Evolutionary conservation across 2,797 vertebrate genomes (phyloP), one percentile per base, ranked within the genome.

Genomic region (Botia kubotai): DNA sequence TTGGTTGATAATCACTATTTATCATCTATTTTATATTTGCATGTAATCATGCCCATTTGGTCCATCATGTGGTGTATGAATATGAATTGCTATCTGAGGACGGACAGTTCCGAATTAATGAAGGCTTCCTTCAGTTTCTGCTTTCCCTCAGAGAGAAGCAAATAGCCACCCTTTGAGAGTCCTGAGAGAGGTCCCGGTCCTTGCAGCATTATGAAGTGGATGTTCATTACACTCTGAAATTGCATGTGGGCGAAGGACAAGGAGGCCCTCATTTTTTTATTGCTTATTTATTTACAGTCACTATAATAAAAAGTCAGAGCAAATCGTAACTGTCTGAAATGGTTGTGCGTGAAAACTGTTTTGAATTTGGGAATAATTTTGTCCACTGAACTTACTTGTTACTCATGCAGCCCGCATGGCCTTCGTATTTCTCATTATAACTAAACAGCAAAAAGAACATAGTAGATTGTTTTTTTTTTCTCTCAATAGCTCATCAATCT

Each of bases 151-250:
- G 90, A 84, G 88, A 90, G 86, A 90, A 89, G 89, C 88, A 91
- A 91, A 87, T 85, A 87, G 79, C 90, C 90, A 88, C 90, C 88
- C 90, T 90, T 91, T 89, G 92, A 93, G 92, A 91, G 90, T 89
- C 93, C 91, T 93, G 92, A 93, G 90, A 94, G 93, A 93, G 91
- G 90, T 91, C 91, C 90, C 92, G 93, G 91, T 92, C 90, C 93
- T 94, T 91, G 90, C 92, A 92, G 86, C 86, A 90, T 93, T 93
- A 95, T 95, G 92, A 94, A 95, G 94, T 94, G 94, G 94, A 93
- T 92, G 92, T 93, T 94, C 93, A 95, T 94, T 95, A 95, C 91
- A 92, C 87, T 90, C 91, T 86, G 84, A 88, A 92, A 94, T 94
- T 94, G 94, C 92, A 94, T 94, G 93, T 91, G 92, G 93, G 93